phyloP scores from a whole-genome alignment of 2,113 vertebrate genomes.

The Leptosomus discolor region DNA sequence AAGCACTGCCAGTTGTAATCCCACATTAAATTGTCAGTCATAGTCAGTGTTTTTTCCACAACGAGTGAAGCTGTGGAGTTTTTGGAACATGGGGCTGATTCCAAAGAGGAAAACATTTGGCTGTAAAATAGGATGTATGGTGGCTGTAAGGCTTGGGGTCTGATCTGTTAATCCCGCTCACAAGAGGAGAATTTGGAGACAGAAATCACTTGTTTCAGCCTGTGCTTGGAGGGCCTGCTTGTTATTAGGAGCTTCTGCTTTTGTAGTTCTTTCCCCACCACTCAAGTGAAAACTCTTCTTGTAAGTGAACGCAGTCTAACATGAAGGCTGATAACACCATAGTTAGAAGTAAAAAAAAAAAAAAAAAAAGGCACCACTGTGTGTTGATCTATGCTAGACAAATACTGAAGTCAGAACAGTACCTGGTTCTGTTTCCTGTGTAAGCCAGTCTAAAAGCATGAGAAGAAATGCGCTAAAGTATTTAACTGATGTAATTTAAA shows the following conservation, averaged over 20 bases:
- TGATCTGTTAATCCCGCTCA: background rate
- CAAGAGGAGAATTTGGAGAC: background rate
- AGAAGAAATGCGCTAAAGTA: background rate
- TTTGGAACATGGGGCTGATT: background rate
- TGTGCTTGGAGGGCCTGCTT: background rate
- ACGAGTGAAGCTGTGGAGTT: background rate
- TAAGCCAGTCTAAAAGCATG: background rate
- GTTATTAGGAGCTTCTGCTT: background rate
- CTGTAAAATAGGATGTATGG: background rate
- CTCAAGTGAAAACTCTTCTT: background rate
- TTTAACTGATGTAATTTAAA: background rate
- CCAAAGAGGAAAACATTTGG: background rate
- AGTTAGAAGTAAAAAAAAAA: background rate
- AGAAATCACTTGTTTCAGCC: background rate
- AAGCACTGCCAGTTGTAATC: background rate
- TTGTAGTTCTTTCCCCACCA: background rate
- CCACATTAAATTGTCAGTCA: constrained; percentile 3
- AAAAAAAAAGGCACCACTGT: background rate
- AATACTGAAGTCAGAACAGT: background rate
- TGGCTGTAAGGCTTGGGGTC: background rate
- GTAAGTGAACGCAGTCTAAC: background rate
- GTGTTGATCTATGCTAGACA: background rate
- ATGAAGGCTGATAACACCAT: background rate
- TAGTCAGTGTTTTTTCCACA: background rate
- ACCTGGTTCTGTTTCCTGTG: background rate